Evolutionary conservation across 2,113 vertebrate genomes (phyloP), one percentile per base, ranked within the genome.

Genomic region (Ondatra zibethicus): DNA sequence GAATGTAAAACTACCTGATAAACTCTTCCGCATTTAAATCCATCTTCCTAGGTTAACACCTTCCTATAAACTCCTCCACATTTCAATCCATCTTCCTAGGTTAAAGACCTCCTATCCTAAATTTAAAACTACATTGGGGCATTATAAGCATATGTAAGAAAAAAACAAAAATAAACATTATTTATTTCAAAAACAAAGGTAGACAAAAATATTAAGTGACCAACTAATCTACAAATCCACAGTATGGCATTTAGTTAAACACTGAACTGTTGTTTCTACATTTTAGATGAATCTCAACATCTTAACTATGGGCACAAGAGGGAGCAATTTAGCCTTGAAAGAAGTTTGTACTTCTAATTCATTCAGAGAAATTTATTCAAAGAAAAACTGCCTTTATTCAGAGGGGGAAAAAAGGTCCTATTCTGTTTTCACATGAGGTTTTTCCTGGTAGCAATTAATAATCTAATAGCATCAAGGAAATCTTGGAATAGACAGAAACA

Each of bases 321-420:
- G 96, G 93, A 97, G 97, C 97, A 97, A 94, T 89, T 97, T 82
- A 97, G 81, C 95, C 55, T 94, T 78, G 68, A 87, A 95, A 92
- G 47, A 97, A 61, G 50, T 45, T 81, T 92, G 17, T 47, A 81
- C 14, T 86, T 93, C 0, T 9, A 92, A 84, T 66, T 92, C 47
- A 92, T 17, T 94, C 77, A 61, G 31, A 93, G 76, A 95, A 95
- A 94, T 23, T 61, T 80, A 80, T 70, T 72, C n/a, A 81, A 42
- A 87, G 65, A 80, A 89, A 97, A 92, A 72, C 0, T 75, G 70
- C 9, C 47, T 95, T 86, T 91, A 97, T 80, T 92, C 36, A 86
- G 45, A 91, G 63, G 39, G 5, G 12, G 1, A 89, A 92, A 82
- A 91, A 39, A 55, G 95, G 85, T 47, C 19, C 11, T 33, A 68